Base-by-base conservation (phyloP, 2,797 vertebrate species). In the Pseudochirops corinnae region DNA sequence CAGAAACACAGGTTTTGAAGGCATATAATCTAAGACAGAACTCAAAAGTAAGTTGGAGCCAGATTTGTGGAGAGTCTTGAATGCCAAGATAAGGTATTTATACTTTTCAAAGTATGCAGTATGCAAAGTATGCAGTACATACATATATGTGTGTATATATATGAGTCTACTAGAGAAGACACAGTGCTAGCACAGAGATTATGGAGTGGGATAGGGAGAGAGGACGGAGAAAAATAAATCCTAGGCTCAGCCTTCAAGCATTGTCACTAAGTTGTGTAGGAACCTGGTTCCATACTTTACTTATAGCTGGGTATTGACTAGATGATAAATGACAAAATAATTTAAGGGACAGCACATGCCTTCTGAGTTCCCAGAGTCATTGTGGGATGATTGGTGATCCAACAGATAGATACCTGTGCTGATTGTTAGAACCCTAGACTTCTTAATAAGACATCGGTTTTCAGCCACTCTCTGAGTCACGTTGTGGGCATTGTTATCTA, bases 371-470 rank as follows among this genome's bases (percentile, higher is more conserved):
- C 7, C 5, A 74, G 67, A 2, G 39, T 21, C n/a, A 39, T 74
- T 74, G 18, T 39, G 67, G 67, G 11, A 39, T 74, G 67, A 39
- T 74, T 74, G n/a, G n/a, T 74, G 18, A 74, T n/a, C n/a, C 67
- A 21, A 39, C 18, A 74, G n/a, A 39, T 21, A 74, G 7, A 12
- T 6, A 39, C n/a, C 18, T 39, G 67, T 39, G 67, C 67, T 74
- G 67, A 39, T 56, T 94, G 31, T 94, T 5, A 50, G 13, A 28
- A 93, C 50, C 62, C n/a, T 56, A 82, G 28, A 91, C n/a, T 94
- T 95, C 11, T 55, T 93, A 33, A 96, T 57, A 95, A 94, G 56
- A 2, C 57, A 57, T 90, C 46, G 67, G 6, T 91, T 5, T 95
- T 39, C 74, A 67, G 29, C 92, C n/a, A 96, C 52, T 28, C 29